Conservation (phyloP, 2,888 invertebrate species). For the Drosophila rubida region DNA sequence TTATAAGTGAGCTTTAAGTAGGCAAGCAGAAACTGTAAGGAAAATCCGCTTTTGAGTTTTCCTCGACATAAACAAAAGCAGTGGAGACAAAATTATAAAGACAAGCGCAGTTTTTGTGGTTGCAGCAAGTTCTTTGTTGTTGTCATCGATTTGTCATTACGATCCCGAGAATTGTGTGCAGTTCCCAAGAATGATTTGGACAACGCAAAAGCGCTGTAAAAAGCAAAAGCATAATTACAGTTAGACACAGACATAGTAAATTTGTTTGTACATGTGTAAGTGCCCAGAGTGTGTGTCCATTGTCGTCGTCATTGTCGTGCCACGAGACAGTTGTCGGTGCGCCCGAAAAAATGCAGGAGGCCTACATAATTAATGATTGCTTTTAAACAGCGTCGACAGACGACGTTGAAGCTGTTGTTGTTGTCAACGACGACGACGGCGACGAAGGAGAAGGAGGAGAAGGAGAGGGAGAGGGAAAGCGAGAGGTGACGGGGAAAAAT, state of each 20-base stretch:
- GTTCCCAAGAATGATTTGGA: constrained; percentile 24
- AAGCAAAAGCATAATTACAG: constrained; percentile 1
- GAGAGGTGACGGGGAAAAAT: constrained; percentile 60
- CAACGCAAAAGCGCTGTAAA: constrained; percentile 27
- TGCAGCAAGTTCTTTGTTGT: constrained; percentile 15
- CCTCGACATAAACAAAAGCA: not conserved
- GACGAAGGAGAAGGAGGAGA: not conserved
- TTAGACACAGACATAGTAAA: not conserved
- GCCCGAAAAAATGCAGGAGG: constrained; percentile 63
- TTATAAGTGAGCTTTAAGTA: not conserved
- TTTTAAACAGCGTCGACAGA: constrained; percentile 79
- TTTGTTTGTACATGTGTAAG: constrained; percentile 4
- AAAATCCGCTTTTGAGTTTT: not conserved
- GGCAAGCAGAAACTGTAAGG: not conserved
- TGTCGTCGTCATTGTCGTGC: constrained; percentile 44
- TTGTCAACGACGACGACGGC: constrained; percentile 12
- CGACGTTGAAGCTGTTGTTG: constrained; percentile 10
- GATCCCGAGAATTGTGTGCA: constrained; percentile 15
- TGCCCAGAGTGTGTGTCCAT: constrained; percentile 26
- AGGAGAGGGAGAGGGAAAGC: not conserved
- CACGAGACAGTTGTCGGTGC: constrained; percentile 26
- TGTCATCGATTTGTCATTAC: constrained; percentile 37
- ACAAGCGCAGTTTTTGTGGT: not conserved
- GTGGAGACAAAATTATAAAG: not conserved
- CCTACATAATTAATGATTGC: constrained; percentile 83